Evolutionary conservation across 2,888 invertebrate genomes (phyloP).

Genomic region (Drosophila helvetica): DNA sequence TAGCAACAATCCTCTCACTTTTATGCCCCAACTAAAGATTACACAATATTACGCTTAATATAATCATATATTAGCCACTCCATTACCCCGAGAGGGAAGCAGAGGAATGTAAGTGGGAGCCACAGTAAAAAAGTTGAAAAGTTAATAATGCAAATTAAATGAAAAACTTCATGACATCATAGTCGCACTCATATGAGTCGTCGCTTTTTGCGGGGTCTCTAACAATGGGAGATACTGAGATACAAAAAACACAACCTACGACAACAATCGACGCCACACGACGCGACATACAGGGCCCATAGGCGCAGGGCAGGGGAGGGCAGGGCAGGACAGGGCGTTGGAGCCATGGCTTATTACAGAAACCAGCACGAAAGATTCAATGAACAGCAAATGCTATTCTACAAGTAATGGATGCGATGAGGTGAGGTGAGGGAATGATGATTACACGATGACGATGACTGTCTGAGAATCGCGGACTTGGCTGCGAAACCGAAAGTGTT

Average conservation of each 20-base stretch:
- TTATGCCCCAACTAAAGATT: constrained; percentile 6
- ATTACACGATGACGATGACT: constrained; percentile 43
- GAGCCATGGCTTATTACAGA: constrained; percentile 32
- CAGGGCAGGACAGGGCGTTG: background rate
- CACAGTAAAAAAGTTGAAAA: constrained; percentile 29
- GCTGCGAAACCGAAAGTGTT: constrained; percentile 65
- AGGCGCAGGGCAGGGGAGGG: background rate
- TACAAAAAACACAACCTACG: constrained; percentile 58
- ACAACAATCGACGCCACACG: constrained; percentile 52
- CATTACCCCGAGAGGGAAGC: background rate
- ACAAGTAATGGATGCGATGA: too few species aligned
- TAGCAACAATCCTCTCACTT: constrained; percentile 21
- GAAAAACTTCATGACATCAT: constrained; percentile 67
- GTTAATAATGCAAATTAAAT: constrained; percentile 69
- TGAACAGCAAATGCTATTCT: constrained; percentile 29
- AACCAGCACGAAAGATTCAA: constrained; percentile 37
- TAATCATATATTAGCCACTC: constrained; percentile 12
- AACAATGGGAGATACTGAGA: constrained; percentile 37
- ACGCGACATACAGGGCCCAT: background rate
- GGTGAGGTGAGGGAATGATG: background rate
- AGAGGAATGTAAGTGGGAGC: constrained; percentile 1
- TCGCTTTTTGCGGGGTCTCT: constrained; percentile 1
- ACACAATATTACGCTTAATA: constrained; percentile 18
- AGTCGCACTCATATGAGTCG: background rate
- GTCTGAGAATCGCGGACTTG: constrained; percentile 22